phyloP scores from a whole-genome alignment of 1,140 invertebrate species.

The Cyclargus thomasi region DNA sequence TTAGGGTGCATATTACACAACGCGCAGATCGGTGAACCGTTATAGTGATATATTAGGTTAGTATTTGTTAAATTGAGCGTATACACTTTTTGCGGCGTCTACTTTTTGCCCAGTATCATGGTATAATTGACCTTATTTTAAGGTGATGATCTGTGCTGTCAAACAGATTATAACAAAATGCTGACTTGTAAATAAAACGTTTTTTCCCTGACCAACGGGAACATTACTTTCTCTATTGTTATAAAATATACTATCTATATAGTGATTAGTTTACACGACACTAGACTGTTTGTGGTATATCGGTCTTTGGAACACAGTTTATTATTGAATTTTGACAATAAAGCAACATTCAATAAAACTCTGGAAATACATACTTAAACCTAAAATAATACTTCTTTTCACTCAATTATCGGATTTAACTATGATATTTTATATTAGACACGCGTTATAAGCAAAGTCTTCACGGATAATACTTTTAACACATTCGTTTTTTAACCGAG shows the following conservation, averaged over 20 bases:
- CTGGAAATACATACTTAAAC: not conserved
- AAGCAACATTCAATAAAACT: too few species aligned
- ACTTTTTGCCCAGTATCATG: constrained; percentile 18
- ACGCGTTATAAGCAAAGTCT: not conserved
- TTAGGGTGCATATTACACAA: constrained; percentile 3
- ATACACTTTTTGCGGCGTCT: constrained; percentile 22
- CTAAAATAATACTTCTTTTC: not conserved
- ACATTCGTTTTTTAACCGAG: not conserved
- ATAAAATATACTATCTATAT: not conserved
- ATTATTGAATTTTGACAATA: too few species aligned
- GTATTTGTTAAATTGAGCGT: constrained; percentile 32
- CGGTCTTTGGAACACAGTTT: too few species aligned
- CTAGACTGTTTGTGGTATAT: too few species aligned
- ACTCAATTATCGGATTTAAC: not conserved
- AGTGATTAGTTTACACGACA: too few species aligned
- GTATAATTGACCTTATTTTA: constrained; percentile 21
- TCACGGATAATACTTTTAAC: not conserved
- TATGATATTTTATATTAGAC: not conserved
- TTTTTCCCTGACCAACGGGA: not conserved
- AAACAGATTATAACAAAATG: not conserved
- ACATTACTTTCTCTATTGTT: constrained; percentile 1
- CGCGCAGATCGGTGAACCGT: constrained; percentile 21
- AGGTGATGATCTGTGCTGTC: not conserved
- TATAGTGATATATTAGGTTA: constrained; percentile 32
- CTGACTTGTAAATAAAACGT: not conserved